phyloP scores from a whole-genome alignment of 2,797 vertebrate species.

The Clarias platycephalus region DNA sequence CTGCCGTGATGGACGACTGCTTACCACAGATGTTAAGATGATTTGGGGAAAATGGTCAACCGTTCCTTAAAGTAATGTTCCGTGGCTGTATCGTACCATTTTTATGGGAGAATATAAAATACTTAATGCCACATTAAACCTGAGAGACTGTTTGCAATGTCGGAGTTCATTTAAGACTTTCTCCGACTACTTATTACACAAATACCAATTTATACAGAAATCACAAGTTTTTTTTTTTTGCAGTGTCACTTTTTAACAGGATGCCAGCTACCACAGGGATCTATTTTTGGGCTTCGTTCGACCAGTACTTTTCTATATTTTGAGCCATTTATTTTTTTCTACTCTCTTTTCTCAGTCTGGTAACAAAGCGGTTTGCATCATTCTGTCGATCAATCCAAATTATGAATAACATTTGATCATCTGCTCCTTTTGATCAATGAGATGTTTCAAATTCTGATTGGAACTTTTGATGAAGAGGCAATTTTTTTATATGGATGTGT shows the following conservation, averaged over 20 bases:
- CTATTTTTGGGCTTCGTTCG: conserved; percentile 46
- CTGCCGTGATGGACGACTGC: conserved; percentile 13
- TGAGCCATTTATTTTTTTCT: conserved; percentile 14
- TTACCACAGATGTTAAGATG: background rate
- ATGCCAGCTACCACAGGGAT: conserved; percentile 33
- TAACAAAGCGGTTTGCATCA: background rate
- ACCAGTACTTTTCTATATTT: conserved; percentile 45
- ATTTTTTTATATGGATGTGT: background rate
- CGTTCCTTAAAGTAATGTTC: conserved; percentile 13
- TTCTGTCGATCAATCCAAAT: background rate
- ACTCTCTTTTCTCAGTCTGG: background rate
- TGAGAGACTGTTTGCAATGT: background rate
- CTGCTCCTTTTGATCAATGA: background rate
- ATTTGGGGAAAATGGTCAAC: background rate
- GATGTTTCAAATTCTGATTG: background rate
- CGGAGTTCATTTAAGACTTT: background rate
- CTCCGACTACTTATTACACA: background rate
- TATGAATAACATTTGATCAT: background rate
- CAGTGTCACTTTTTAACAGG: conserved; percentile 38
- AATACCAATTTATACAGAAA: background rate
- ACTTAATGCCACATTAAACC: background rate
- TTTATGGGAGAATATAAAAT: conserved; percentile 16
- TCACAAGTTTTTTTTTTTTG: conserved; percentile 19
- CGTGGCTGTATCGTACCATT: background rate
- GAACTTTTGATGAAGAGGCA: background rate